A percentile compares a stretch with the other conserved stretches of the same genome.
These are phyloP conservation scores for Streblospio benedicti DNA, from an alignment of 1,140 invertebrate species.

Conservation along the genomic window DNA sequence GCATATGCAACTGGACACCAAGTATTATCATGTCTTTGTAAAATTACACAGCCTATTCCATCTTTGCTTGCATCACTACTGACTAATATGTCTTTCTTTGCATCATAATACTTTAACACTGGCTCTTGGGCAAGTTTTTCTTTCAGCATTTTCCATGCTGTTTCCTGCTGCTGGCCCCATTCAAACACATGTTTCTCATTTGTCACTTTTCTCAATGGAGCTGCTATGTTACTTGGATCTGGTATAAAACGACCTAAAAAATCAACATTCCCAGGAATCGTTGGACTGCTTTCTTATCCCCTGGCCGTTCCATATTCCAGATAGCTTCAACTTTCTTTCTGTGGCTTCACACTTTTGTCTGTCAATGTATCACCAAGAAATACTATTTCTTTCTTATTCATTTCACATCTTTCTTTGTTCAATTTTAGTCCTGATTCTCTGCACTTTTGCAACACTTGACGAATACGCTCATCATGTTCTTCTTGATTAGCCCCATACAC, in stretches of 20 bases:
- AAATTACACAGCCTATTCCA: no score
- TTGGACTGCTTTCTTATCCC: slow-evolving; percentile 18
- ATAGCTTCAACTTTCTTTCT: slow-evolving; percentile 19
- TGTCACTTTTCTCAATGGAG: slow-evolving; percentile 5
- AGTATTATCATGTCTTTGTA: no score
- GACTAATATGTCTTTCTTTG: no score
- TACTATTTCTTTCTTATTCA: not conserved
- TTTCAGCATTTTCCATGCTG: no score
- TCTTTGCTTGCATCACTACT: no score
- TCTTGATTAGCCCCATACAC: slow-evolving; percentile 5
- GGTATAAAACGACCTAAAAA: slow-evolving; percentile 23
- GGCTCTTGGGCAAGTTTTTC: no score
- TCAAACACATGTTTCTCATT: no score
- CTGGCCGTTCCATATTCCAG: slow-evolving; percentile 23
- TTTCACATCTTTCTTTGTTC: not conserved
- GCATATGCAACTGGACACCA: no score
- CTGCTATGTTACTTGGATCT: slow-evolving; percentile 5
- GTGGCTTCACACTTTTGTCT: slow-evolving; percentile 9
- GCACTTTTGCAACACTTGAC: not conserved
- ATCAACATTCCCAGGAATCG: slow-evolving; percentile 25
- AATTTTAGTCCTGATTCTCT: not conserved
- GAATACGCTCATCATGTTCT: not conserved
- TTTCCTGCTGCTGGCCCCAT: no score
- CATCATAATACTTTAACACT: no score
- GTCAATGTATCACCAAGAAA: not conserved